These are phyloP conservation scores for Plemyria rubiginata DNA, from an alignment of 2,888 invertebrate species.

Conservation along the genomic window DNA sequence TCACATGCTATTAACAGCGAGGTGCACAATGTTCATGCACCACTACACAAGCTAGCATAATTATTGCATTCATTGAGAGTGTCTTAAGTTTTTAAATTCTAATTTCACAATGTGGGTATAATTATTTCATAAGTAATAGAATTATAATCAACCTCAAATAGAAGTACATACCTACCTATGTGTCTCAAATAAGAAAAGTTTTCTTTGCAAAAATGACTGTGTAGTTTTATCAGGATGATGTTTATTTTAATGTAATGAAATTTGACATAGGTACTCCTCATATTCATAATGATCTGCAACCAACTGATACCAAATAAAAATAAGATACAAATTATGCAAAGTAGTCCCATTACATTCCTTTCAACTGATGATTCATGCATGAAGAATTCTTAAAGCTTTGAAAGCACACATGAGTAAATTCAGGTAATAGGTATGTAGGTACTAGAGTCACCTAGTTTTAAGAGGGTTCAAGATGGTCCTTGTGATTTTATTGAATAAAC, in stretches of 20 bases:
- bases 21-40: constrained; percentile 51
- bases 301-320: background rate
- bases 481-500: too few relatives aligned
- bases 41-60: constrained; percentile 46
- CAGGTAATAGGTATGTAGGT: constrained; percentile 31
- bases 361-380: constrained; percentile 36
- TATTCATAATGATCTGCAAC: background rate
- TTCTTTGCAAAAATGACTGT: too few relatives aligned
- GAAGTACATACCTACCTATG: too few relatives aligned
- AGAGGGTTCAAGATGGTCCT: too few relatives aligned
- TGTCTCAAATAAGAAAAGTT: too few relatives aligned
- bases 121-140: constrained; percentile 5
- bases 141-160: background rate
- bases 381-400: constrained; percentile 32
- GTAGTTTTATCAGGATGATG: background rate
- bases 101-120: constrained; percentile 32
- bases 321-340: constrained; percentile 27
- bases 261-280: background rate
- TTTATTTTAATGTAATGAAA: background rate
- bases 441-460: too few relatives aligned
- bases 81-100: constrained; percentile 22
- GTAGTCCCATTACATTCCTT: constrained; percentile 25
- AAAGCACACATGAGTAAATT: constrained; percentile 30
- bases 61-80: constrained; percentile 49
- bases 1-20: constrained; percentile 38